Evolutionary conservation across 2,797 vertebrate genomes (phyloP).

Genomic region (Manis crassicaudata): DNA sequence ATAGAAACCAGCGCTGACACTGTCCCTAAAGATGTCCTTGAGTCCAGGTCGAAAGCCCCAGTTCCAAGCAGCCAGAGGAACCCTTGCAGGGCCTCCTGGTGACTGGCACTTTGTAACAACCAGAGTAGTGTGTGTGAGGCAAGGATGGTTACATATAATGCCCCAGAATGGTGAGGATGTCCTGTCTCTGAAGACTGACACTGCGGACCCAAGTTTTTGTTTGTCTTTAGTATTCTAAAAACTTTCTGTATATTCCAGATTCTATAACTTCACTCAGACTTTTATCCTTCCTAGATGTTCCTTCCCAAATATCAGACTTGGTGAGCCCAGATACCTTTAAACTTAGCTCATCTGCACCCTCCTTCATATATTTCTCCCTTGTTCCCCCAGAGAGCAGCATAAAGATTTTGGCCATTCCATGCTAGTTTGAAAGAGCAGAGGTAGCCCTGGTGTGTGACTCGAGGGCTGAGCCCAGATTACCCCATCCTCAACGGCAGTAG

Average conservation of each 20-base stretch:
- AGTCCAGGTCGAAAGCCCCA: not conserved
- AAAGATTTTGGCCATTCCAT: not conserved
- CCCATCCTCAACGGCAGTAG: not conserved
- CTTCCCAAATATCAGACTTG: not conserved
- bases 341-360: not conserved
- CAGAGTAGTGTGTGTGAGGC: not conserved
- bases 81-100: not conserved
- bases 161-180: not conserved
- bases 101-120: not conserved
- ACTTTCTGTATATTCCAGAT: not conserved
- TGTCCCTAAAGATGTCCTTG: not conserved
- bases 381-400: not conserved
- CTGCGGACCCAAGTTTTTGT: not conserved
- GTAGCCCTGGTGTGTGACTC: not conserved
- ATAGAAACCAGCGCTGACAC: not conserved
- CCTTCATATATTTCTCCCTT: not conserved
- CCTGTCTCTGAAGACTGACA: not conserved
- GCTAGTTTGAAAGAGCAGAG: not conserved
- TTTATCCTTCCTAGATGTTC: not conserved
- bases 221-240: not conserved
- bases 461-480: not conserved
- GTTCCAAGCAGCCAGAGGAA: not conserved
- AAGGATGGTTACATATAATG: not conserved
- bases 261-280: not conserved
- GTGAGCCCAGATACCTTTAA: not conserved